Conservation (phyloP, 2,113 vertebrate species). For the Pachycephala philippinensis region DNA sequence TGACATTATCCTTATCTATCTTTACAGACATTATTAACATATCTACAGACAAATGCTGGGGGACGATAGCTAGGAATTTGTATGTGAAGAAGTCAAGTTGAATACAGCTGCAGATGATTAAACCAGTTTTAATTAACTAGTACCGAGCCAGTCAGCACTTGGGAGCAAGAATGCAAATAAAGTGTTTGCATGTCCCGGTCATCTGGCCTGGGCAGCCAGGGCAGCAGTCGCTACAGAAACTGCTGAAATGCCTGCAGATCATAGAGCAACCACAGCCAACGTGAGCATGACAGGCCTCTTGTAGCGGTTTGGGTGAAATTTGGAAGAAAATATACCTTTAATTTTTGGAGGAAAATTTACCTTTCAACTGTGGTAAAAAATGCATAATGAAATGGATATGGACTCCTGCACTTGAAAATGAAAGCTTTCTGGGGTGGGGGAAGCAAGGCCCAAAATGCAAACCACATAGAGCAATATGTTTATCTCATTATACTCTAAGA, state of each 20-base stretch:
- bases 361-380: background rate
- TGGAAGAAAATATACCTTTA: too few species aligned
- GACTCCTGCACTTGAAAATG: background rate
- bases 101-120: background rate
- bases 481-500: background rate
- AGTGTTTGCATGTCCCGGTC: background rate
- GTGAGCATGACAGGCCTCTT: background rate
- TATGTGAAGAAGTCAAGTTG: background rate
- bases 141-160: background rate
- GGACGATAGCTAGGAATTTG: background rate
- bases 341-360: too few species aligned
- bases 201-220: background rate
- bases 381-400: background rate
- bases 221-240: background rate
- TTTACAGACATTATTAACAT: background rate
- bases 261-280: background rate
- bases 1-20: background rate
- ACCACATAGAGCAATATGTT: background rate
- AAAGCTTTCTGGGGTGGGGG: background rate
- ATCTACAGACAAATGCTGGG: background rate
- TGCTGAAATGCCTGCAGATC: background rate
- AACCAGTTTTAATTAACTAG: conserved; percentile 34
- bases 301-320: too few species aligned
- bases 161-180: background rate
- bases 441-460: background rate